phyloP scores from a whole-genome alignment of 2,888 invertebrate genomes.

The Lycocerus yunnanus region DNA sequence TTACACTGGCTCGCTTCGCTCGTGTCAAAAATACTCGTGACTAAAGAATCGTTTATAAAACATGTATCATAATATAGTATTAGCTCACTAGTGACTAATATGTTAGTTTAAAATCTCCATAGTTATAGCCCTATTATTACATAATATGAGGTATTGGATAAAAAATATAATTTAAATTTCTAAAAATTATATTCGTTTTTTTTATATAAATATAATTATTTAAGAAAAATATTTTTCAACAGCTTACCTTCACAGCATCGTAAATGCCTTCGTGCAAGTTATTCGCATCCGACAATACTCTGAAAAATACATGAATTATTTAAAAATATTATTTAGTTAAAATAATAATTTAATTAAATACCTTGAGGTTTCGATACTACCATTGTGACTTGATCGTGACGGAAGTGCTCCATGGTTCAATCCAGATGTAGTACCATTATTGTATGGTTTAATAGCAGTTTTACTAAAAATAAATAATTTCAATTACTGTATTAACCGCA shows the following conservation, averaged over 20 bases:
- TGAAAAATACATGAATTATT: constrained; percentile 15
- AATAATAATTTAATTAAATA: constrained; percentile 23
- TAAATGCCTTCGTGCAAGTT: constrained; percentile 44
- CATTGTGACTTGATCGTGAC: constrained; percentile 47
- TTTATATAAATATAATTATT: too few relatives aligned
- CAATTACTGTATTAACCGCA: neutral
- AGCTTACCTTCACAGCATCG: constrained; percentile 52
- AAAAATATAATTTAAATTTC: too few relatives aligned
- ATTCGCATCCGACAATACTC: constrained; percentile 30
- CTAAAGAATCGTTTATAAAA: too few relatives aligned
- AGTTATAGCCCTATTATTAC: too few relatives aligned
- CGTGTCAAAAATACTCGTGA: too few relatives aligned
- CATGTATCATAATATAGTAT: too few relatives aligned
- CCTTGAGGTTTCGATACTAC: constrained; percentile 41
- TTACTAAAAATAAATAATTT: constrained; percentile 45
- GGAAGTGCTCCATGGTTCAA: constrained; percentile 42
- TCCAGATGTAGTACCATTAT: constrained; percentile 44
- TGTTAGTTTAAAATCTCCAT: too few relatives aligned
- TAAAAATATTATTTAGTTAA: neutral
- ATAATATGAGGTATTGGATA: too few relatives aligned
- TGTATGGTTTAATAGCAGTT: constrained; percentile 42
- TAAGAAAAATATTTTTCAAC: neutral
- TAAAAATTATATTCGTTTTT: neutral
- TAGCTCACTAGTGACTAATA: too few relatives aligned
- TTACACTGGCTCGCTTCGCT: too few relatives aligned